These are phyloP conservation scores for Penaeus monodon DNA, from an alignment of 2,888 invertebrate genomes.

Conservation along the genomic window DNA sequence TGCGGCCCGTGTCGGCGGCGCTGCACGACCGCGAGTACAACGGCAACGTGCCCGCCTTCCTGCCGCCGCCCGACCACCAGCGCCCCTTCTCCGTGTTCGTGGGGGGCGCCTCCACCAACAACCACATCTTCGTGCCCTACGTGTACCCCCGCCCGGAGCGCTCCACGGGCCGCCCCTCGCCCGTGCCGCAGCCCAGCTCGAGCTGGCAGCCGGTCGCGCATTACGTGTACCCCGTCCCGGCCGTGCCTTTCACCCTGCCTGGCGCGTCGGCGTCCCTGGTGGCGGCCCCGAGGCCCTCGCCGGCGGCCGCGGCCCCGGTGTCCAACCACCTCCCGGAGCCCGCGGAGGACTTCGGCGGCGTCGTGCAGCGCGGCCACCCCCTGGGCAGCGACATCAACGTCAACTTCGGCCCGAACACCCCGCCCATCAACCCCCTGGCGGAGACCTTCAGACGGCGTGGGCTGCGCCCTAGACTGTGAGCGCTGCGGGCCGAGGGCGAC, in stretches of 20 bases:
- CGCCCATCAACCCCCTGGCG: constrained; percentile 50
- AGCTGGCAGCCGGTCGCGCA: background rate
- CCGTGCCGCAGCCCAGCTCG: background rate
- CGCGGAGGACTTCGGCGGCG: background rate
- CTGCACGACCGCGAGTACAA: constrained; percentile 45
- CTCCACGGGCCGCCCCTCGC: background rate
- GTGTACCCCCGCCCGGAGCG: constrained; percentile 7
- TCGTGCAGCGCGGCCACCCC: constrained; percentile 24
- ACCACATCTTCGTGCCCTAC: constrained; percentile 42
- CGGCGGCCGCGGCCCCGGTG: background rate
- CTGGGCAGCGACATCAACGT: constrained; percentile 56
- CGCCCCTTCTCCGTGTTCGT: constrained; percentile 37
- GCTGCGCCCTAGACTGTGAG: background rate
- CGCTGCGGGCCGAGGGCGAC: background rate
- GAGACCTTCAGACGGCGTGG: constrained; percentile 16
- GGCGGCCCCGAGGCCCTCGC: background rate
- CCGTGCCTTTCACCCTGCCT: background rate
- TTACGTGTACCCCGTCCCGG: background rate
- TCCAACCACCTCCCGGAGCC: background rate
- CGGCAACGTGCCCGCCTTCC: constrained; percentile 56
- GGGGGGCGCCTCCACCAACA: constrained; percentile 29
- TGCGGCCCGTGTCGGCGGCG: background rate
- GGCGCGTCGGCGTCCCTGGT: background rate
- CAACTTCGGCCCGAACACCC: constrained; percentile 42
- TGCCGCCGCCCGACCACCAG: constrained; percentile 35